Evolutionary conservation across 2,113 vertebrate species (phyloP), one percentile per base, ranked within the genome.

Genomic region (Tautogolabrus adspersus): DNA sequence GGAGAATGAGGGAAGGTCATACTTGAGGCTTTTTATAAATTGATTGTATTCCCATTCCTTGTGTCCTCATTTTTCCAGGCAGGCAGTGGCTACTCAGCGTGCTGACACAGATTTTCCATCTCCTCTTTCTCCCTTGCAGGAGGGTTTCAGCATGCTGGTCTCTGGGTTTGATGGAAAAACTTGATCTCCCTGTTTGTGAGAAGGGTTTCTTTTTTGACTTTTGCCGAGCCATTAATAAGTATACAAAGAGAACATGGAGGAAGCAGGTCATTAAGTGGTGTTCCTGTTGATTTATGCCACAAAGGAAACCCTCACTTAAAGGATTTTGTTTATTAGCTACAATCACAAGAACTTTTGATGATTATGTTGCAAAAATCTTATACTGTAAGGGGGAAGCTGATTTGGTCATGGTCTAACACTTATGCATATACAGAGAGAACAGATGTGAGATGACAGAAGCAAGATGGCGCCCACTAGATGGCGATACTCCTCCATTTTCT

Each of bases 31-130:
- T 87, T 86, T 81, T 72, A 73, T 86, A 78, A 83, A 77, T 22
- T 69, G 67, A 77, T 75, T 66, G 42, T 88, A 88, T 89, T 88
- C 86, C 85, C 77, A 81, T 77, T 83, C 37, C 73, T 81, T 57
- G 55, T 83, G 88, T 84, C 86, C 86, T 81, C 72, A 63, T 86
- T 85, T 81, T 83, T 76, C 79, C 85, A 79, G 65, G 83, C 84
- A 79, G 71, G 77, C 82, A 16, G 87, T 13, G 58, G 72, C 62
- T 63, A 44, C 56, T 72, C 64, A 68, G 40, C 40, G 47, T 72
- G 85, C 90, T 92, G 90, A 93, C 92, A 89, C 76, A 79, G 66
- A 91, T 89, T 88, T 89, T 88, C 81, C 83, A 74, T 66, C 73
- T 79, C 85, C 63, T 77, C 65, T 68, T 22, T 75, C 21, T 37